These are phyloP conservation scores for Elephas maximus DNA, from an alignment of 2,113 vertebrate genomes.

Conservation along the genomic window DNA sequence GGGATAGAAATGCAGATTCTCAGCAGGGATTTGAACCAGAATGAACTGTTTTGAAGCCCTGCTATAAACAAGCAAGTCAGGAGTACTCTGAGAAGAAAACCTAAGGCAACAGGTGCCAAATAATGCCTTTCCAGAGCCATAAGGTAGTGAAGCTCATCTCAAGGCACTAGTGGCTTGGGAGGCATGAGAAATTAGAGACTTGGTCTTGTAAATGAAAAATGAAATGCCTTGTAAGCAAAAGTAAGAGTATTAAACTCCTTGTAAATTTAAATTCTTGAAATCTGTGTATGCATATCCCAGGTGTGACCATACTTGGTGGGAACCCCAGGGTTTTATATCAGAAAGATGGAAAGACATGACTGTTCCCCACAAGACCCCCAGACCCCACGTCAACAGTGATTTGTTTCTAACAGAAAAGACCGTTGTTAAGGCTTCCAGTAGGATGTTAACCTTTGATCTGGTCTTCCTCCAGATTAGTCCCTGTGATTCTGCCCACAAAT, in stretches of 20 bases:
- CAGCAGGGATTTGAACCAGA: too few species aligned
- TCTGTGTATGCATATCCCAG: not conserved
- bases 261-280: constrained; percentile 31
- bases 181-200: not conserved
- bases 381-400: constrained; percentile 20
- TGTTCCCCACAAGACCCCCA: not conserved
- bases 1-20: too few species aligned
- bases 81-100: not conserved
- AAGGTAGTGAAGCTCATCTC: not conserved
- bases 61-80: not conserved
- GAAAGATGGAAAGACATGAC: not conserved
- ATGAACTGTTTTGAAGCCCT: too few species aligned
- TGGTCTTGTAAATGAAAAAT: not conserved
- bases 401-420: constrained; percentile 55
- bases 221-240: constrained; percentile 12
- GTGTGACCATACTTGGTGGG: not conserved
- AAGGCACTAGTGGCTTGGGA: not conserved
- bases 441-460: constrained; percentile 48
- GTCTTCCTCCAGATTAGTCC: constrained; percentile 30
- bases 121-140: rapidly evolving
- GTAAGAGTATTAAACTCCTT: not conserved
- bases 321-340: constrained; percentile 6
- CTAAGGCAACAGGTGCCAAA: not conserved
- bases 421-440: constrained; percentile 20
- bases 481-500: constrained; percentile 41